A percentile compares a stretch with the other conserved stretches of the same genome.
Evolutionary conservation across 1,140 invertebrate genomes (phyloP).

Genomic region (Berghia stephanieae): DNA sequence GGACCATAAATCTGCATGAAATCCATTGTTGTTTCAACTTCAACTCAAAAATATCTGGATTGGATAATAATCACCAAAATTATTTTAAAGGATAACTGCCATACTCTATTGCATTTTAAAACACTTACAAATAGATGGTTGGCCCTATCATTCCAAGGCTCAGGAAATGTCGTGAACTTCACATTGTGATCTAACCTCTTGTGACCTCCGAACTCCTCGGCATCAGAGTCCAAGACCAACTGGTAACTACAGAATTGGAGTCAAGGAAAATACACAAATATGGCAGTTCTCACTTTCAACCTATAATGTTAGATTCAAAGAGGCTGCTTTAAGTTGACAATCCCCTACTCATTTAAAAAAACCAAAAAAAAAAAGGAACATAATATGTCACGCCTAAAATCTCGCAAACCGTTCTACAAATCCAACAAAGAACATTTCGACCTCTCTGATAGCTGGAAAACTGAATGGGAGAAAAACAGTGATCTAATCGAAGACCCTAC

Average conservation of each 20-base stretch:
- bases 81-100: too few species aligned
- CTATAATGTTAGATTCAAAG: too few species aligned
- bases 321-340: too few species aligned
- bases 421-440: too few species aligned
- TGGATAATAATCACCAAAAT: constrained; percentile 29
- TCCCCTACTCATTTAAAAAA: too few species aligned
- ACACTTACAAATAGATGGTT: constrained; percentile 53
- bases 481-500: too few species aligned
- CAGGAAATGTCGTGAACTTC: constrained; percentile 73
- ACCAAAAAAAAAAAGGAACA: too few species aligned
- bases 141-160: constrained; percentile 56
- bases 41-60: background rate
- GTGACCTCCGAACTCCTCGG: constrained; percentile 82
- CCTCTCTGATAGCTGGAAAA: too few species aligned
- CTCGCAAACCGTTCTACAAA: too few species aligned
- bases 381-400: too few species aligned
- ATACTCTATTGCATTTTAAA: background rate
- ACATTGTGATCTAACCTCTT: constrained; percentile 79
- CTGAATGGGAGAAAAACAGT: too few species aligned
- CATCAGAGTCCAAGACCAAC: constrained; percentile 85
- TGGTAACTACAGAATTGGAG: constrained; percentile 71
- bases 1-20: background rate
- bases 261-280: constrained; percentile 29
- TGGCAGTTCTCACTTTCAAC: too few species aligned
- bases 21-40: background rate